Evolutionary conservation across 2,797 vertebrate genomes (phyloP).

Genomic region (Gambelia wislizenii): DNA sequence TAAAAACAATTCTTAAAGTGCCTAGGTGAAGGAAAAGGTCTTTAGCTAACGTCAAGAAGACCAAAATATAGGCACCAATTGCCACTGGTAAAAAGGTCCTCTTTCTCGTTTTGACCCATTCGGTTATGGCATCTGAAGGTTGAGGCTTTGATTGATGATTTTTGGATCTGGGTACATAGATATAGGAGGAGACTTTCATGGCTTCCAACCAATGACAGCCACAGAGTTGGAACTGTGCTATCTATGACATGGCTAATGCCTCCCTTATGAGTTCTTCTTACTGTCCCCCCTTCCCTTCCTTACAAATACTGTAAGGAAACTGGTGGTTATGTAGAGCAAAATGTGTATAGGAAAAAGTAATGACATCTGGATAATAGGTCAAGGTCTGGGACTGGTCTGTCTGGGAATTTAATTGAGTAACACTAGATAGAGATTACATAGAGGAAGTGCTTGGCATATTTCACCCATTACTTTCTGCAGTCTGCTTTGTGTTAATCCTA

Average conservation of each 20-base stretch:
- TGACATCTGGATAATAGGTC: background rate
- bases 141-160: too few species aligned
- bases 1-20: too few species aligned
- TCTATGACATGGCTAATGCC: background rate
- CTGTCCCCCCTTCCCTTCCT: background rate
- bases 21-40: too few species aligned
- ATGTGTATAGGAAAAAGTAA: background rate
- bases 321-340: background rate
- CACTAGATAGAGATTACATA: background rate
- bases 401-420: background rate
- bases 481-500: background rate
- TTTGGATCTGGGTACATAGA: too few species aligned
- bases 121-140: too few species aligned
- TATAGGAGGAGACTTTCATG: background rate
- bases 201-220: background rate
- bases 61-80: too few species aligned
- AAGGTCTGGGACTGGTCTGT: background rate
- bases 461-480: background rate
- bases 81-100: too few species aligned
- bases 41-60: too few species aligned
- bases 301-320: background rate
- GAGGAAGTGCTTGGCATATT: background rate
- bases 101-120: too few species aligned
- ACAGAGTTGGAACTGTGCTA: background rate
- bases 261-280: background rate